Percentiles rank a stretch among this genome's conserved stretches.
Conservation (phyloP, 2,113 vertebrate species). For the Laterallus jamaicensis region DNA sequence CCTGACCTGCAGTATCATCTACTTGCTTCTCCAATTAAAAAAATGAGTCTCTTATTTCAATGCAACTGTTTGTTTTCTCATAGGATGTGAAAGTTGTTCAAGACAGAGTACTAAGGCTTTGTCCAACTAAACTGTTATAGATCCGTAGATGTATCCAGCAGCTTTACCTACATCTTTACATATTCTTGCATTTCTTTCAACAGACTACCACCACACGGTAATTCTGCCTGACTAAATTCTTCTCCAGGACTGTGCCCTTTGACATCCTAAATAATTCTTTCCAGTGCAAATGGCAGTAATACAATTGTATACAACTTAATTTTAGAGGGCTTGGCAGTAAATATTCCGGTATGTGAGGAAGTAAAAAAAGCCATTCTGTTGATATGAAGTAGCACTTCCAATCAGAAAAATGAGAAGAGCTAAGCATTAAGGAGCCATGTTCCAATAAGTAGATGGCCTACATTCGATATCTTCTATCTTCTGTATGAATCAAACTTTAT, state of each 20-base stretch:
- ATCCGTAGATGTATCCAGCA: background rate
- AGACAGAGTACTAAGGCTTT: background rate
- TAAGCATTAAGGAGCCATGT: background rate
- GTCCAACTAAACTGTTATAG: background rate
- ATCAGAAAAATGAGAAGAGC: background rate
- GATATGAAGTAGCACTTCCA: background rate
- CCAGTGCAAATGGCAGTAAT: background rate
- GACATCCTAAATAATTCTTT: background rate
- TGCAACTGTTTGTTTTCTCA: background rate
- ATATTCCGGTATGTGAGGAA: background rate
- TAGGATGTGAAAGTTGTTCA: conserved; percentile 14
- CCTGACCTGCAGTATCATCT: conserved; percentile 55
- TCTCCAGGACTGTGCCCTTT: background rate
- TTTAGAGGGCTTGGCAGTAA: background rate
- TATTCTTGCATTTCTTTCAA: background rate
- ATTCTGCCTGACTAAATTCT: background rate
- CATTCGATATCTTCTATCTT: background rate
- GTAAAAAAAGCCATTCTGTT: background rate
- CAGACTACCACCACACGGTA: background rate
- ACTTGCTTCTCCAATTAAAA: conserved; percentile 48
- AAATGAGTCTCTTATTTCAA: conserved; percentile 13
- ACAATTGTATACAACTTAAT: accelerated
- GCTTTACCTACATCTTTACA: background rate
- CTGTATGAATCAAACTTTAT: background rate
- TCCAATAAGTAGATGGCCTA: background rate